Base-by-base conservation (phyloP, 2,888 invertebrate genomes). In the Hydrotaea cyrtoneurina region DNA sequence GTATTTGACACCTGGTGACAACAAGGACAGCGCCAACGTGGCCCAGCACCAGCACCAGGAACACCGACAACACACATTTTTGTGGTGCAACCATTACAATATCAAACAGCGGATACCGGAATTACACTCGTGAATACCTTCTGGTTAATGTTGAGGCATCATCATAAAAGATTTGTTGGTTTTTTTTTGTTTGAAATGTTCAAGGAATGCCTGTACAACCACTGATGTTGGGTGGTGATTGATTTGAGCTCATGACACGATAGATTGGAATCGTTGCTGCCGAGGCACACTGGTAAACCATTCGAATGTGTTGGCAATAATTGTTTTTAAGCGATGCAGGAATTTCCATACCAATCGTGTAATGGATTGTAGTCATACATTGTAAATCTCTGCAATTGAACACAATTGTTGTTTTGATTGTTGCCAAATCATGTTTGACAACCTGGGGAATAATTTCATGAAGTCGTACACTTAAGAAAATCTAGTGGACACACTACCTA, bases 81-180 rank as follows among this genome's bases (percentile, higher is more conserved):
- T 86, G 82, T 80, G 83, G 85, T 81, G 80, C 78, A 75, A 78
- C 69, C 78, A 75, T 85, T 86, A 84, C 84, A 85, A 83, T 79
- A 78, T 64, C 57, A 77, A 85, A 87, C 87, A 86, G 86, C 87
- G 86, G 86, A 86, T 87, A 82, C 88, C 86, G 88, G 87, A 87
- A 86, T 86, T 87, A 87, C 86, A 87, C 82, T 86, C 81, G 75
- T 86, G 86, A 86, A 82, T 87, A 85, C 80, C 82, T 86, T 43
- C 23, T 5, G 23, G 86, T 78, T 86, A 83, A 75, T 84, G 80
- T 85, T 36, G 71, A 21, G 77, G 73, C 72, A 78, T 43, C 72
- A 80, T 43, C 55, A 55, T n/a, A 46, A 21, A 69, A 26, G 62
- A 39, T 83, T 79, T 39, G 8, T 55, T n/a, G n/a, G n/a, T n/a